Conservation (phyloP, 1,140 invertebrate species). For the Drosophila nikananu region DNA sequence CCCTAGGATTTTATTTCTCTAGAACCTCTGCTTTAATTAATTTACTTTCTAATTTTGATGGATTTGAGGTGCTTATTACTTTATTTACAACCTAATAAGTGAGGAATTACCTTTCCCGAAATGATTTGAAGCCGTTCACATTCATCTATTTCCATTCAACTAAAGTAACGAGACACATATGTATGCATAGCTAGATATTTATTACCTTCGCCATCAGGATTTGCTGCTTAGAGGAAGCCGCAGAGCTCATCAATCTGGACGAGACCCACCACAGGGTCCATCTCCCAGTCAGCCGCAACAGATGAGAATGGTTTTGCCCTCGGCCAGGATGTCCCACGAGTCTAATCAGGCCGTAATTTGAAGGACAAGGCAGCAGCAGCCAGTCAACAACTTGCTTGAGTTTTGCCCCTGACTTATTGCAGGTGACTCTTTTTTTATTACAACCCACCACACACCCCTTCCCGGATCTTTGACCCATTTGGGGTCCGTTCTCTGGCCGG, state of each 20-base stretch:
- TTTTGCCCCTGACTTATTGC: slow-evolving; percentile 66
- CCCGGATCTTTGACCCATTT: slow-evolving; percentile 41
- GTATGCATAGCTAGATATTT: slow-evolving; percentile 39
- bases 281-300: slow-evolving; percentile 58
- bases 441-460: slow-evolving; percentile 19
- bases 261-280: slow-evolving; percentile 7
- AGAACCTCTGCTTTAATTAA: not conserved
- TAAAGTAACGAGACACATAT: slow-evolving; percentile 28
- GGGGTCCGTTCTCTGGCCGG: slow-evolving; percentile 47
- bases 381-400: slow-evolving; percentile 61
- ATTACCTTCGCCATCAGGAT: slow-evolving; percentile 42
- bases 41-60: not conserved
- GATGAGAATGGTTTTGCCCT: slow-evolving; percentile 50
- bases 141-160: slow-evolving; percentile 39
- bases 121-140: not conserved
- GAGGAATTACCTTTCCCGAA: not conserved
- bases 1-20: not conserved
- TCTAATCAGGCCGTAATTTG: slow-evolving; percentile 80
- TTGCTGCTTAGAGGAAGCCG: slow-evolving; percentile 56
- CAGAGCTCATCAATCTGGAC: slow-evolving; percentile 65
- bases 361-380: slow-evolving; percentile 61
- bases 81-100: not conserved
- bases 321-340: slow-evolving; percentile 59
- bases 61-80: not conserved
- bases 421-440: slow-evolving; percentile 61